phyloP scores from a whole-genome alignment of 2,113 vertebrate species.

The Aspiorhynchus laticeps region DNA sequence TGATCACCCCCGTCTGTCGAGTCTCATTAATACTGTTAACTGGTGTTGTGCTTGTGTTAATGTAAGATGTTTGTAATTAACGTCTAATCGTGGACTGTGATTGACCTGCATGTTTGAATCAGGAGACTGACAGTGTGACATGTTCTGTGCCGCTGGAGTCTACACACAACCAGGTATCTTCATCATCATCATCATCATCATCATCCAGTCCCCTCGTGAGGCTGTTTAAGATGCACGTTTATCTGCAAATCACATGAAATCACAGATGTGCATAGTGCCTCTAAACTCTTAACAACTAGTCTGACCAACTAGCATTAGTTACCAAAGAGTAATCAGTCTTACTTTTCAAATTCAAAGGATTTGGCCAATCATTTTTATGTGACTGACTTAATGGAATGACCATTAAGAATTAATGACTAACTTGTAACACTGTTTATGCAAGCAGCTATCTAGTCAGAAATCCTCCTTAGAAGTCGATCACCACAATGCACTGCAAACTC shows the following conservation, averaged over 20 bases:
- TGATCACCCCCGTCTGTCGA: neutral
- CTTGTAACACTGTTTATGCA: neutral
- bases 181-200: neutral
- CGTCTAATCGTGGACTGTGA: conserved; percentile 61
- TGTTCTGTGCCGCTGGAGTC: conserved; percentile 77
- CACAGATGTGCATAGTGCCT: no score
- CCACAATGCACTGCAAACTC: neutral
- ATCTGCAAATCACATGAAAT: neutral
- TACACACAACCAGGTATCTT: conserved; percentile 85
- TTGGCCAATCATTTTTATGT: neutral
- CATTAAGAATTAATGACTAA: neutral
- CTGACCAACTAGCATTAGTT: no score
- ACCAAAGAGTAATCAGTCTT: no score
- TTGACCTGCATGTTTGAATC: conserved; percentile 74
- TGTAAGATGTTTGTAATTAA: conserved; percentile 63
- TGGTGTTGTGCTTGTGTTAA: neutral
- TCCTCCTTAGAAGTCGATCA: neutral
- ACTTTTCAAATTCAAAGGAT: no score
- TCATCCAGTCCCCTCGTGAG: neutral
- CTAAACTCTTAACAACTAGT: neutral
- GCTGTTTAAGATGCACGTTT: neutral
- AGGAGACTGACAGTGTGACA: conserved; percentile 87
- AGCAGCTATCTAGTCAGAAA: neutral
- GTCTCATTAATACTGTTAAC: neutral
- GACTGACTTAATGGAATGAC: neutral